These are phyloP conservation scores for Micrasema minimum DNA, from an alignment of 1,140 invertebrate genomes.

Conservation along the genomic window DNA sequence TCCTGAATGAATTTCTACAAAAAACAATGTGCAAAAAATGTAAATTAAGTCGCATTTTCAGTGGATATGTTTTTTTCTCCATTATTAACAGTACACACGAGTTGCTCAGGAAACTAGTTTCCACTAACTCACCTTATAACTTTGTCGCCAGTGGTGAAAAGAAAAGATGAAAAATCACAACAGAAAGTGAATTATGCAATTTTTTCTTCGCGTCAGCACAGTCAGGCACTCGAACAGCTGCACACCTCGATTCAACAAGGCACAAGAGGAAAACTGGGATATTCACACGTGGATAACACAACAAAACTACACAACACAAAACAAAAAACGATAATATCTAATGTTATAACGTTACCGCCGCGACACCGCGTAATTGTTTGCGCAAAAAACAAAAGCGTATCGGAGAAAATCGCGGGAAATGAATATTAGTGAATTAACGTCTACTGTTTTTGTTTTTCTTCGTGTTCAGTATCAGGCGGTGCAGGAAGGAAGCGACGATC, in stretches of 20 bases:
- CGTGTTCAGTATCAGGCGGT: conserved; percentile 20
- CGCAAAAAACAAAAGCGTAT: conserved; percentile 26
- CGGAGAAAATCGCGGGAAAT: conserved; percentile 16
- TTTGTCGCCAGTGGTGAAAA: conserved; percentile 16
- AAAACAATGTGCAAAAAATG: too few species aligned
- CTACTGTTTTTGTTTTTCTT: conserved; percentile 23
- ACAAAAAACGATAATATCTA: not conserved
- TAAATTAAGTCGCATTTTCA: too few species aligned
- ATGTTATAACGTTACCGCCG: not conserved
- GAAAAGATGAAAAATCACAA: conserved; percentile 15
- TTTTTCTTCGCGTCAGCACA: conserved; percentile 8
- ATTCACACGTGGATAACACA: conserved; percentile 7
- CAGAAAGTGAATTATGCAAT: not conserved
- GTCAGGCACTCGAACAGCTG: not conserved
- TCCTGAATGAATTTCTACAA: too few species aligned
- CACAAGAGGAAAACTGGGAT: not conserved
- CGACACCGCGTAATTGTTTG: conserved; percentile 9
- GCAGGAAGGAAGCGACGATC: conserved; percentile 18
- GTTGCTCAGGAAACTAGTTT: not conserved
- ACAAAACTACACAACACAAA: conserved; percentile 6
- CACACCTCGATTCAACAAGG: not conserved
- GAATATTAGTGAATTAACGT: not conserved
- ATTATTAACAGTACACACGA: not conserved
- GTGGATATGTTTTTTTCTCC: too few species aligned
- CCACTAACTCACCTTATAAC: conserved; percentile 13